These are phyloP conservation scores for Ptychobarbus kaznakovi DNA, from an alignment of 2,797 vertebrate genomes.

Conservation along the genomic window DNA sequence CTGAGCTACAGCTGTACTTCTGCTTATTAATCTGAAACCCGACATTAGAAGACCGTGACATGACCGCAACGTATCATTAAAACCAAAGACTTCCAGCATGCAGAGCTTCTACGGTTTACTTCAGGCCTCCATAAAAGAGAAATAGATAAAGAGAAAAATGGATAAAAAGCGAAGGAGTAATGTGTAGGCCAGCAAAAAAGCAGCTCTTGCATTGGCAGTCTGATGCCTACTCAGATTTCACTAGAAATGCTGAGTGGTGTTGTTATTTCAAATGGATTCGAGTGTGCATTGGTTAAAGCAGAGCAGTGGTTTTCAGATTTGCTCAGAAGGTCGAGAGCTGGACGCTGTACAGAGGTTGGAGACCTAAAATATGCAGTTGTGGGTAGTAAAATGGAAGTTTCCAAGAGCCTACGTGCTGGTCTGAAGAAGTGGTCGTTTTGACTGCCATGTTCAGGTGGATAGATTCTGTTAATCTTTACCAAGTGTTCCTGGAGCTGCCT, in stretches of 20 bases:
- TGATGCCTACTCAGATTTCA: constrained; percentile 44
- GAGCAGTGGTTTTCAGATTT: constrained; percentile 12
- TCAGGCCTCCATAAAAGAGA: background rate
- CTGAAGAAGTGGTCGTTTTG: background rate
- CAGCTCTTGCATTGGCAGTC: background rate
- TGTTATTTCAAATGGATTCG: background rate
- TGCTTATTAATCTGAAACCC: background rate
- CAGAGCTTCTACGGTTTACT: background rate
- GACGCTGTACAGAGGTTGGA: background rate
- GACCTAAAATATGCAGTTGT: constrained; percentile 13
- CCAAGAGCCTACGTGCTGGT: background rate
- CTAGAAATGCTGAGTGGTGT: background rate
- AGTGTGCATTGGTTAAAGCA: background rate
- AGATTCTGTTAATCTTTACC: constrained; percentile 14
- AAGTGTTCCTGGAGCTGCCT: background rate
- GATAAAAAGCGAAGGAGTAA: background rate
- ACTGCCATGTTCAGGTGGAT: background rate
- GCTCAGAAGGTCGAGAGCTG: background rate
- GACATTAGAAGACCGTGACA: background rate
- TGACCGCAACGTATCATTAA: background rate
- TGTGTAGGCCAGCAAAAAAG: constrained; percentile 1
- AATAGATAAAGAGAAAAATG: background rate
- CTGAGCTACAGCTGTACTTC: constrained; percentile 12
- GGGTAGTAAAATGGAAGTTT: background rate
- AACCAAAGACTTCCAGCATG: background rate